Percentiles rank a stretch among this genome's conserved stretches.
These are phyloP conservation scores for Rhyzopertha dominica DNA, from an alignment of 1,140 invertebrate species.

Conservation along the genomic window DNA sequence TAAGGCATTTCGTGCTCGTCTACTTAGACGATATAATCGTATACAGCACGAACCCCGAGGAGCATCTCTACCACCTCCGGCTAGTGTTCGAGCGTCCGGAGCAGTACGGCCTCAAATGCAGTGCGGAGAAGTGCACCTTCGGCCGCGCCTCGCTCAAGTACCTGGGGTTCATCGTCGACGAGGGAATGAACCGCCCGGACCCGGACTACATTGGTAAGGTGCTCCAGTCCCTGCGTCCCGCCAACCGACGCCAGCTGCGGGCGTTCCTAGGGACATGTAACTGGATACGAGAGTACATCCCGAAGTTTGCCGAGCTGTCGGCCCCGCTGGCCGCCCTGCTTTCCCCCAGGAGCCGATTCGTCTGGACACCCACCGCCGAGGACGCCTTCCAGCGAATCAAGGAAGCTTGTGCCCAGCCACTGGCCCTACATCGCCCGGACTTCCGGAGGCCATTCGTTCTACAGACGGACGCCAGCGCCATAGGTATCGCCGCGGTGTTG, in stretches of 20 bases:
- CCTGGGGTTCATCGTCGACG: constrained; percentile 8
- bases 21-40: constrained; percentile 17
- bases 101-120: not conserved
- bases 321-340: constrained; percentile 19
- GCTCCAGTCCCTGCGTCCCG: not conserved
- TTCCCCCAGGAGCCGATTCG: constrained; percentile 14
- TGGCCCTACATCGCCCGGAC: too few species aligned
- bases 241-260: constrained; percentile 19
- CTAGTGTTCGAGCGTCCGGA: constrained; percentile 16
- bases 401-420: too few species aligned
- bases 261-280: constrained; percentile 23
- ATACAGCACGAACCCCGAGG: too few species aligned
- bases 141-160: constrained; percentile 1
- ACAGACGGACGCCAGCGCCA: too few species aligned
- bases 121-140: constrained; percentile 12
- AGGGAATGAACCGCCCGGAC: constrained; percentile 1
- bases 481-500: too few species aligned
- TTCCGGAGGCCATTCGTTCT: too few species aligned
- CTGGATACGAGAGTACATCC: constrained; percentile 31
- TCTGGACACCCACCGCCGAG: not conserved
- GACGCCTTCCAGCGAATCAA: too few species aligned
- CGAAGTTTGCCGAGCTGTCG: constrained; percentile 15
- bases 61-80: constrained; percentile 11
- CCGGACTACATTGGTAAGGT: not conserved
- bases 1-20: constrained; percentile 16